These are phyloP conservation scores for Brenthis ino DNA, from an alignment of 2,888 invertebrate genomes.

Conservation along the genomic window DNA sequence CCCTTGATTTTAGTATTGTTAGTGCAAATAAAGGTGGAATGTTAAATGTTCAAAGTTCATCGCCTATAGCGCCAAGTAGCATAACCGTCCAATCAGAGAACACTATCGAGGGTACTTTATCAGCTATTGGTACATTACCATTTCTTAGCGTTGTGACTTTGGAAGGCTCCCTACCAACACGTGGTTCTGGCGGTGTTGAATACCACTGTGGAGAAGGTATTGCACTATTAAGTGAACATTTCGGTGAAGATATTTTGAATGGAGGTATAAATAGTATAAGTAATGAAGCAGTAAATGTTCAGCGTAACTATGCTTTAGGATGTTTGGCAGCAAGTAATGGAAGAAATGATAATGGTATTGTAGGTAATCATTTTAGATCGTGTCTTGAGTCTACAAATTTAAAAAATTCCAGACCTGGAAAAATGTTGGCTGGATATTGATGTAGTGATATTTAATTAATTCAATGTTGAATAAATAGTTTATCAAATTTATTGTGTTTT, in stretches of 20 bases:
- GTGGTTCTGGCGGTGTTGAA: constrained; percentile 6
- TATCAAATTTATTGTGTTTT: no score
- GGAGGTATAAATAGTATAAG: neutral
- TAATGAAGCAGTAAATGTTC: no score
- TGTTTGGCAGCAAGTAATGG: no score
- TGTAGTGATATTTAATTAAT: no score
- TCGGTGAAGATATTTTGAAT: neutral
- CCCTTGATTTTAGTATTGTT: constrained; percentile 15
- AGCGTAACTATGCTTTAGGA: neutral
- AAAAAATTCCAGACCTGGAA: no score
- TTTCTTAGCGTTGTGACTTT: neutral
- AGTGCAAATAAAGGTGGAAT: constrained; percentile 4
- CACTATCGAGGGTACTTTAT: constrained; percentile 2
- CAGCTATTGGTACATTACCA: neutral
- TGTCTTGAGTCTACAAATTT: no score
- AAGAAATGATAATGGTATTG: no score
- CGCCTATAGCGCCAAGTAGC: neutral
- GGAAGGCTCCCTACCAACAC: neutral
- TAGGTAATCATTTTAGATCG: no score
- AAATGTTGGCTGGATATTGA: no score
- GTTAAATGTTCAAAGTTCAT: constrained; percentile 4
- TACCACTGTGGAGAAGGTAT: constrained; percentile 4
- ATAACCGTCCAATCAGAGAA: constrained; percentile 12
- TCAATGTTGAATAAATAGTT: no score
- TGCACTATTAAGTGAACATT: constrained; percentile 1